Conservation (phyloP, 2,113 vertebrate genomes). For the Calyptommatus sinebrachiatus region DNA sequence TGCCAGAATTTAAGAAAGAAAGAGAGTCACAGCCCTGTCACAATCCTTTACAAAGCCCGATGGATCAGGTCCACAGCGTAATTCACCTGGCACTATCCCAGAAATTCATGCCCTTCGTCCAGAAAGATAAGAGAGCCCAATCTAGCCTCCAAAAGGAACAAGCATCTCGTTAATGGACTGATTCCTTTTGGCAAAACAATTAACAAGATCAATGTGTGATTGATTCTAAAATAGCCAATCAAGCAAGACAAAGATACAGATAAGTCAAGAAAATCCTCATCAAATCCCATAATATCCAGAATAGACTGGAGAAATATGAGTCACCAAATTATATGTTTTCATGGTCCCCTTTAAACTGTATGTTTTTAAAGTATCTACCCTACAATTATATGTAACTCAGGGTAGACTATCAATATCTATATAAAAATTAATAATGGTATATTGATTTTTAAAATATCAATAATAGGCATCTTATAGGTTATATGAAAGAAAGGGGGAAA, state of each 20-base stretch:
- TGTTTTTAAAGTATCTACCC: too few species aligned
- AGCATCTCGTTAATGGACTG: background rate
- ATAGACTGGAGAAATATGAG: background rate
- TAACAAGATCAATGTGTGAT: background rate
- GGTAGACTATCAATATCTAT: too few species aligned
- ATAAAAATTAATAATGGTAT: background rate
- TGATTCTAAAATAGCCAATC: slow-evolving; percentile 1
- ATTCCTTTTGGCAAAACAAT: slow-evolving; percentile 6
- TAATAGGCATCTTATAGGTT: slow-evolving; percentile 1
- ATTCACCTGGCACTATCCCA: background rate
- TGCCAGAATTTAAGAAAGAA: slow-evolving; percentile 32
- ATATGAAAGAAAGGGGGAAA: slow-evolving; percentile 15
- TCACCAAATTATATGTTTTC: slow-evolving; percentile 18
- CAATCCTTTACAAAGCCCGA: background rate
- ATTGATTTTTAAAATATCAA: background rate
- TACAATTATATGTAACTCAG: too few species aligned
- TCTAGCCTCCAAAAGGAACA: background rate
- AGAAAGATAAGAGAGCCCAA: background rate
- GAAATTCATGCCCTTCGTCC: slow-evolving; percentile 6
- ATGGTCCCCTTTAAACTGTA: too few species aligned
- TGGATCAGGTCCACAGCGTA: background rate
- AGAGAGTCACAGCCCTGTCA: background rate
- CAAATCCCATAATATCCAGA: slow-evolving; percentile 7
- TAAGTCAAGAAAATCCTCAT: background rate
- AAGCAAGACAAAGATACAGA: slow-evolving; percentile 10